A percentile compares a stretch with the other conserved stretches of the same genome.
Evolutionary conservation across 2,888 invertebrate species (phyloP).

Genomic region (Danaus chrysippus): DNA sequence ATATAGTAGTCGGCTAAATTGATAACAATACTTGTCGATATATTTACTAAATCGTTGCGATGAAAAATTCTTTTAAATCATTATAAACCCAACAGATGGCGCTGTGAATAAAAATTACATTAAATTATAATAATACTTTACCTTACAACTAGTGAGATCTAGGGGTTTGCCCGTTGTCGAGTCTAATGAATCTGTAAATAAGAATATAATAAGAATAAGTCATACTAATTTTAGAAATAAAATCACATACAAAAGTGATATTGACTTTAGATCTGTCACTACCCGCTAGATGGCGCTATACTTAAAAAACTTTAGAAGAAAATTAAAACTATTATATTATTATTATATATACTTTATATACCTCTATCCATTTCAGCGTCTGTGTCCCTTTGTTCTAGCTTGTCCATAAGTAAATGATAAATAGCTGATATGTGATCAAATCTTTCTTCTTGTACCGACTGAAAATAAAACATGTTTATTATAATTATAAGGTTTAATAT

Average conservation of each 20-base stretch:
- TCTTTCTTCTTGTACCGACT: slow-evolving; percentile 80
- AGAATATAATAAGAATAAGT: not conserved
- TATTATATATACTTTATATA: not conserved
- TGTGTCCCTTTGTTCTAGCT: slow-evolving; percentile 79
- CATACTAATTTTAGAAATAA: not conserved
- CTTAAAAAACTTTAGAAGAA: not conserved
- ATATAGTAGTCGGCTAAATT: too few relatives aligned
- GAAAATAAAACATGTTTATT: too few relatives aligned
- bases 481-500: too few relatives aligned
- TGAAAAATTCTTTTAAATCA: not conserved
- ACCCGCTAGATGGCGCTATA: not conserved
- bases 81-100: not conserved
- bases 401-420: slow-evolving; percentile 93
- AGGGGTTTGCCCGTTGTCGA: slow-evolving; percentile 68
- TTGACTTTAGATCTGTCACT: not conserved
- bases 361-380: slow-evolving; percentile 35
- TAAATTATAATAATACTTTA: slow-evolving; percentile 37
- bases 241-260: not conserved
- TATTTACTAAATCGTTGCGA: too few relatives aligned
- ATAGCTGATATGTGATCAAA: slow-evolving; percentile 97
- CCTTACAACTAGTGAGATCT: slow-evolving; percentile 82
- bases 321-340: not conserved
- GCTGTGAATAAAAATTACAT: not conserved
- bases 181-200: slow-evolving; percentile 68
- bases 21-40: too few relatives aligned